Percentiles rank a stretch among this genome's conserved stretches.
These are phyloP conservation scores for Actenoides lindsayi DNA, from an alignment of 2,113 vertebrate genomes.

Conservation along the genomic window DNA sequence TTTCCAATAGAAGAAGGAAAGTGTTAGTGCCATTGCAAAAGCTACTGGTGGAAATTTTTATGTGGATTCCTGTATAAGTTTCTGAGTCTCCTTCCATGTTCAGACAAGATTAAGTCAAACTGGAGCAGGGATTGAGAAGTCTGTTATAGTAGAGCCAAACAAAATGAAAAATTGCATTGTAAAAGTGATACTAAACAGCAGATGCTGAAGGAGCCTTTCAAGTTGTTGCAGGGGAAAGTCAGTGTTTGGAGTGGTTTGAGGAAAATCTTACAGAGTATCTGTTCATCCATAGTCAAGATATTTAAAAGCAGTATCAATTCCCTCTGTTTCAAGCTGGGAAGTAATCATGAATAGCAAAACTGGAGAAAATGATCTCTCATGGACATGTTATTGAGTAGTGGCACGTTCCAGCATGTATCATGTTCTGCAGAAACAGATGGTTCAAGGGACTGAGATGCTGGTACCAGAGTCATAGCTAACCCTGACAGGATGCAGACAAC, in stretches of 20 bases:
- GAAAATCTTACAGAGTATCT: background rate
- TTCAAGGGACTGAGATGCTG: background rate
- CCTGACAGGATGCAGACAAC: background rate
- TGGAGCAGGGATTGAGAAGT: background rate
- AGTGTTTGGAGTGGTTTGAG: background rate
- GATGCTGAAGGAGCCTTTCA: background rate
- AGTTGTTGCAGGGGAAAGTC: background rate
- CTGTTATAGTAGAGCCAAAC: background rate
- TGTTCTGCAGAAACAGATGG: background rate
- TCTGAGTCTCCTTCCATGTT: background rate
- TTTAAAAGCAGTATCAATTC: background rate
- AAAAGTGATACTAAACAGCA: background rate
- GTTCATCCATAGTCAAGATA: background rate
- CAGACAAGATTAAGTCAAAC: background rate
- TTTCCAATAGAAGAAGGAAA: background rate
- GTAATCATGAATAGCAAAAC: rapidly evolving
- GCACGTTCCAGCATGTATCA: background rate
- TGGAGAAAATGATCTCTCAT: background rate
- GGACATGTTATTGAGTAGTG: background rate
- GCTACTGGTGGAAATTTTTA: background rate
- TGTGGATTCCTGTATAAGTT: background rate
- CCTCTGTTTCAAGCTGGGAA: background rate
- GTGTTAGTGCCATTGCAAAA: background rate
- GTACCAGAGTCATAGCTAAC: background rate
- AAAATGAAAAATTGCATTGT: background rate